Evolutionary conservation across 2,797 vertebrate species (phyloP).

Genomic region (Alcedo atthis): DNA sequence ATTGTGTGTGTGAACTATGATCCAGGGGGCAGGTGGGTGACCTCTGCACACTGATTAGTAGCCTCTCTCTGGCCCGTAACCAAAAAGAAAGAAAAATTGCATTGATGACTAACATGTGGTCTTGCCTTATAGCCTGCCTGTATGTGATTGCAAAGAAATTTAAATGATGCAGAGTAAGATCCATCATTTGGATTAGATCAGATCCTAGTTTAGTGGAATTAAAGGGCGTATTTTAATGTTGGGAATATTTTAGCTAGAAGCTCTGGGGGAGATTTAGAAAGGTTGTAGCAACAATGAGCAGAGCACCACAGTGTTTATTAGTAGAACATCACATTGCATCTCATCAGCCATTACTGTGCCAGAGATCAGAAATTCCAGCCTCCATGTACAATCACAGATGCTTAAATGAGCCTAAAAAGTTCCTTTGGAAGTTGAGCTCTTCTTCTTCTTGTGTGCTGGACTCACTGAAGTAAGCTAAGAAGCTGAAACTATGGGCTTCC

Average conservation of each 20-base stretch:
- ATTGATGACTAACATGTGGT: constrained; percentile 85
- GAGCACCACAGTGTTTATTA: not conserved
- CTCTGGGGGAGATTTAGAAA: not conserved
- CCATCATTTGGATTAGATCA: constrained; percentile 30
- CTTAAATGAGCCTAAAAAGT: not conserved
- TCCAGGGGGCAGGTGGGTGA: constrained; percentile 84
- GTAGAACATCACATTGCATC: not conserved
- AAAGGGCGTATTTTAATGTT: not conserved
- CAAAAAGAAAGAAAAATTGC: constrained; percentile 74
- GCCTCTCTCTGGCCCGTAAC: constrained; percentile 82
- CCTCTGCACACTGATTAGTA: constrained; percentile 84
- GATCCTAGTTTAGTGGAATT: not conserved
- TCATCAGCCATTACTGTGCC: not conserved
- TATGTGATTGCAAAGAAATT: constrained; percentile 42
- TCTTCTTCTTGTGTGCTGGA: not conserved
- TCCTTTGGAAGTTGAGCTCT: not conserved
- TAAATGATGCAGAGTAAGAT: constrained; percentile 45
- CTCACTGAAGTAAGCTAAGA: constrained; percentile 32
- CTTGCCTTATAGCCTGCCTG: constrained; percentile 59
- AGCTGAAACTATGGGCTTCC: constrained; percentile 61
- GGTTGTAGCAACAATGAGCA: not conserved
- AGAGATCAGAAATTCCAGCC: not conserved
- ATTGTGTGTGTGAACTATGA: constrained; percentile 87
- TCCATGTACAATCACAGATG: not conserved
- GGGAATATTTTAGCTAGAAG: not conserved